Evolutionary conservation across 1,140 invertebrate species (phyloP).

Genomic region (Drosophila subpulchrella): DNA sequence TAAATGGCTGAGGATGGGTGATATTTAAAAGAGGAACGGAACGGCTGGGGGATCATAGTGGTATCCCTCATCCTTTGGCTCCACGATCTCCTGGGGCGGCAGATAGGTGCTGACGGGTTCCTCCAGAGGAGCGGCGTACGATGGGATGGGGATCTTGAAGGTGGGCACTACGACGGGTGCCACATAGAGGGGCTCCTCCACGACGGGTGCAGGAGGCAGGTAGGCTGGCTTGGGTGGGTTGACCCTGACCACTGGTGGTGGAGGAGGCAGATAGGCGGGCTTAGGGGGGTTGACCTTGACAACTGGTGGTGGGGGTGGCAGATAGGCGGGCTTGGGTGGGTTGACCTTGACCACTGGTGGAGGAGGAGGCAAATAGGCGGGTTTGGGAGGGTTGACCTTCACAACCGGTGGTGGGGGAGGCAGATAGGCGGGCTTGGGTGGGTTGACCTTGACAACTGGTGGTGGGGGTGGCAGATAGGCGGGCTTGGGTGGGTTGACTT

Average conservation of each 20-base stretch:
- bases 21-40: slow-evolving; percentile 63
- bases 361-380: slow-evolving; percentile 47
- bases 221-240: slow-evolving; percentile 8
- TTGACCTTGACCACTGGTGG: slow-evolving; percentile 24
- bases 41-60: slow-evolving; percentile 67
- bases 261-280: slow-evolving; percentile 38
- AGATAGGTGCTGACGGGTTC: slow-evolving; percentile 60
- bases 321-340: slow-evolving; percentile 28
- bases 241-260: slow-evolving; percentile 11
- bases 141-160: slow-evolving; percentile 75
- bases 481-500: neutral
- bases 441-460: slow-evolving; percentile 4
- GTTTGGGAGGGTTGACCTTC: slow-evolving; percentile 26
- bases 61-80: slow-evolving; percentile 69
- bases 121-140: slow-evolving; percentile 72
- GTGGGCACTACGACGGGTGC: slow-evolving; percentile 28
- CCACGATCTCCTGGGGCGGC: slow-evolving; percentile 65
- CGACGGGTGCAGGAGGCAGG: slow-evolving; percentile 21
- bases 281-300: slow-evolving; percentile 14
- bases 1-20: slow-evolving; percentile 37
- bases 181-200: slow-evolving; percentile 20
- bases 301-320: slow-evolving; percentile 35
- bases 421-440: slow-evolving; percentile 47
- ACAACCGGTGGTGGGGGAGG: slow-evolving; percentile 38
- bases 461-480: slow-evolving; percentile 40